Percentiles rank a stretch among this genome's conserved stretches.
Conservation (phyloP, 2,888 invertebrate species). For the Trichopria drosophilae region DNA sequence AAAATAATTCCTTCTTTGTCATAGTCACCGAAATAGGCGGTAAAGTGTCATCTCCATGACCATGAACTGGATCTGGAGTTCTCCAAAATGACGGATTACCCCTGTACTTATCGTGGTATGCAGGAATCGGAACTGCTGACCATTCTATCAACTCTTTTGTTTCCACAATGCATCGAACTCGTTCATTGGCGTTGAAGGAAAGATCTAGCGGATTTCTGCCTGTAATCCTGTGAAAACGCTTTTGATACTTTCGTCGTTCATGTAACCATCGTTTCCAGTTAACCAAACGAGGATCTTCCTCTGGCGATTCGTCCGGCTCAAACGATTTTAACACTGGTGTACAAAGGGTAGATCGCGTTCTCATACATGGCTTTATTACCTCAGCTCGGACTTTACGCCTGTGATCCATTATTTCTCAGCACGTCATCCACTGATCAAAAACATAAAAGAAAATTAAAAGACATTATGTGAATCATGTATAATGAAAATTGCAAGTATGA, state of each 20-base stretch:
- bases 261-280: conserved; percentile 48
- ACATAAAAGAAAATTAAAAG: too few relatives aligned
- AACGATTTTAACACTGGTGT: not conserved
- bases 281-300: conserved; percentile 40
- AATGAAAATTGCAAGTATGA: too few relatives aligned
- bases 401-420: conserved; percentile 41
- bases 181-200: conserved; percentile 40
- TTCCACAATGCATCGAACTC: conserved; percentile 37
- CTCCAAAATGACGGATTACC: conserved; percentile 47
- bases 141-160: conserved; percentile 47
- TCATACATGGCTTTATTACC: conserved; percentile 21
- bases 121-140: conserved; percentile 48
- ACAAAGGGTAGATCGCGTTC: not conserved
- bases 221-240: conserved; percentile 24
- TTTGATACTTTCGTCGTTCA: conserved; percentile 34
- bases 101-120: conserved; percentile 44
- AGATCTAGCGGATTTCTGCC: conserved; percentile 38
- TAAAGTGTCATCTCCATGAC: conserved; percentile 28
- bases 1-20: too few relatives aligned
- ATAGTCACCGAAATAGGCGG: too few relatives aligned
- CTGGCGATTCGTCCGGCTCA: not conserved
- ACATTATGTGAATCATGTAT: too few relatives aligned
- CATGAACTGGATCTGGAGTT: conserved; percentile 32
- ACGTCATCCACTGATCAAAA: too few relatives aligned
- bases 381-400: conserved; percentile 41